Evolutionary conservation across 2,888 invertebrate genomes (phyloP), one percentile per base, ranked within the genome.

Genomic region (Spicauda simplicius): DNA sequence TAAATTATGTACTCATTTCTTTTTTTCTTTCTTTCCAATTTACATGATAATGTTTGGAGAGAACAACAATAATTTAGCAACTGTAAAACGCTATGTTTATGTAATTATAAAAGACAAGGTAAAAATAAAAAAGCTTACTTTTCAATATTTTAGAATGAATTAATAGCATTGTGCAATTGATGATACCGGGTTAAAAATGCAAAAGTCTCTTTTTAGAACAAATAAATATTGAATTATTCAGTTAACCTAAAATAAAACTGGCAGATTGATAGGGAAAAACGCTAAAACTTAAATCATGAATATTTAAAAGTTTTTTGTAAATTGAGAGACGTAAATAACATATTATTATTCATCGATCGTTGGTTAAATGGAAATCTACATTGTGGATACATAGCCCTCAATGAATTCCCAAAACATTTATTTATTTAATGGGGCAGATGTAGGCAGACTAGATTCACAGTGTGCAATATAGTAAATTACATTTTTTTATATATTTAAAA

Each of bases 311-410:
- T 6, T 48, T 48, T 48, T 16, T 48, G 48, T 16, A 48, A 48
- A 48, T 48, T 14, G n/a, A 12, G 48, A 48, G 48, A 48, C 16
- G 48, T 48, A 16, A 48, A 48, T 48, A 16, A 6, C 16, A 48
- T 48, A 16, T 48, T 48, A 57, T 41, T 57, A 57, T 57, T 57
- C 57, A 57, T 14, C 57, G 41, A 41, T 57, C 57, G 57, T 19
- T 19, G 12, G 48, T 48, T 48, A 48, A 48, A 48, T 48, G 48
- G 48, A 48, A 48, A 16, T 16, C 41, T 16, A 48, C 48, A n/a
- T n/a, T 6, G 48, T 48, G 48, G 48, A 48, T 48, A 48, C 48
- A 48, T 48, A 48, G 16, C n/a, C 48, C 48, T 48, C 48, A 48
- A 48, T 48, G 16, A 48, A 48, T 48, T 53, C 52, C 18, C 52